Percentiles rank a stretch among this genome's conserved stretches.
Conservation (phyloP, 2,113 vertebrate species). For the Oxyruncus cristatus region DNA sequence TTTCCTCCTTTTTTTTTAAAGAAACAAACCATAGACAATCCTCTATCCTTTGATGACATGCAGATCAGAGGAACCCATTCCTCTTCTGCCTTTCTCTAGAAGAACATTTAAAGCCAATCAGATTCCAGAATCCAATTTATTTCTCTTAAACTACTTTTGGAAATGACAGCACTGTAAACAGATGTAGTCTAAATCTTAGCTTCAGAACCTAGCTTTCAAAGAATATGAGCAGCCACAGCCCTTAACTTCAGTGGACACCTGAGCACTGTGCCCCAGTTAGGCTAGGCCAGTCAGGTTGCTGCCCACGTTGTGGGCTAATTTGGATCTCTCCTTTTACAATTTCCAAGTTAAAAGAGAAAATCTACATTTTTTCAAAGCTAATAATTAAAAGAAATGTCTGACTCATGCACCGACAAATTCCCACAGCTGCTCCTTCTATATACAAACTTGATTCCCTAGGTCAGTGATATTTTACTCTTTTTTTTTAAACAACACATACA, state of each 20-base stretch:
- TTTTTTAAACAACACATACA: not conserved
- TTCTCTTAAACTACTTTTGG: not conserved
- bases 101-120: not conserved
- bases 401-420: not conserved
- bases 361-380: not conserved
- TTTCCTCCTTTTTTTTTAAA: not conserved
- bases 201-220: not conserved
- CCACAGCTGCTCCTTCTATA: constrained; percentile 4
- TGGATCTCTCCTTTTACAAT: not conserved
- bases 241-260: not conserved
- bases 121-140: not conserved
- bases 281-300: not conserved
- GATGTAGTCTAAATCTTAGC: not conserved
- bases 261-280: not conserved
- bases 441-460: not conserved
- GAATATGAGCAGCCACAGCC: not conserved
- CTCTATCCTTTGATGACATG: not conserved
- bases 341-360: not conserved
- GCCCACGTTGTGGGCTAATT: not conserved
- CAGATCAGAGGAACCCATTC: not conserved
- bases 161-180: not conserved
- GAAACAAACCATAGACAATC: not conserved
- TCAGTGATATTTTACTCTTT: not conserved
- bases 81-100: not conserved
- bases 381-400: not conserved